These are phyloP conservation scores for Hemichromis elongatus DNA, from an alignment of 2,113 vertebrate species.

Conservation along the genomic window DNA sequence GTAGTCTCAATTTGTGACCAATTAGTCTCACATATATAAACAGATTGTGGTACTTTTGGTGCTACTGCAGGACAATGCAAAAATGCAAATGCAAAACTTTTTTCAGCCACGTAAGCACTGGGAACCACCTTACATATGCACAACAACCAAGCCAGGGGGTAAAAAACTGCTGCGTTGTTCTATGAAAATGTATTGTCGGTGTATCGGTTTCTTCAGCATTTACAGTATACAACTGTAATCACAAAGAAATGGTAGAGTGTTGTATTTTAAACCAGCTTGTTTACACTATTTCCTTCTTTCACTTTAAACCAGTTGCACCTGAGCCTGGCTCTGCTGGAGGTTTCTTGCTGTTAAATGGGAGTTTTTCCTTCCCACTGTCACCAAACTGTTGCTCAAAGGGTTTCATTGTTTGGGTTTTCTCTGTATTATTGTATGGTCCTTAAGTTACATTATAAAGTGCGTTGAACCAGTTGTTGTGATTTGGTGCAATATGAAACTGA, in stretches of 20 bases:
- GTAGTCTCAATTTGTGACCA: neutral
- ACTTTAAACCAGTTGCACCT: neutral
- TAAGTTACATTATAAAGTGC: neutral
- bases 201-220: no score
- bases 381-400: neutral
- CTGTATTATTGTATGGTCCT: neutral
- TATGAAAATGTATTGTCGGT: no score
- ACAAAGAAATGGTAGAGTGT: neutral
- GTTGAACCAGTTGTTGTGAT: neutral
- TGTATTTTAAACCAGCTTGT: neutral
- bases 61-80: no score
- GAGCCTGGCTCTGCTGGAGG: neutral
- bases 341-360: neutral
- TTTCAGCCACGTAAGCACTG: no score
- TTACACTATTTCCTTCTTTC: accelerated
- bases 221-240: no score
- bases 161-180: no score
- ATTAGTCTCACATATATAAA: neutral
- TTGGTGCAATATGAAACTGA: neutral
- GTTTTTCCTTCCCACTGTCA: accelerated
- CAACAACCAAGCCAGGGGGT: no score
- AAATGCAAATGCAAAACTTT: no score
- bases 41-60: no score
- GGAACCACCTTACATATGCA: no score
- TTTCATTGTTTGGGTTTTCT: neutral